Percentiles rank a stretch among this genome's conserved stretches.
These are phyloP conservation scores for Aegithalos caudatus DNA, from an alignment of 2,113 vertebrate species.

Conservation along the genomic window DNA sequence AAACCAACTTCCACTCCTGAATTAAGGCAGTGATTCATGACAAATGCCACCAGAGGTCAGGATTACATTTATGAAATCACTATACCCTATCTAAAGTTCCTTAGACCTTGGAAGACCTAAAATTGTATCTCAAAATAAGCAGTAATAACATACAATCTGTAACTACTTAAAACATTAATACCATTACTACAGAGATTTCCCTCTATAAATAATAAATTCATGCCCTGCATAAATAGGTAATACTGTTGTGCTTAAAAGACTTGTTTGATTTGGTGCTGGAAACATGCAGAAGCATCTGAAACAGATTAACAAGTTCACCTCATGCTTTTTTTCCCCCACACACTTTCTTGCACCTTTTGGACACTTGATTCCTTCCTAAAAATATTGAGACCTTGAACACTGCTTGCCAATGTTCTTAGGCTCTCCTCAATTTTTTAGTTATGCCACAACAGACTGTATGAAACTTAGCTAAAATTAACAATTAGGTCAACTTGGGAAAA, in stretches of 20 bases:
- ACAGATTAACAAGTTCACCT: neutral
- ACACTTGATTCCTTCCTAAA: neutral
- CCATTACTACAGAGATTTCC: neutral
- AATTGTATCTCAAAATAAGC: neutral
- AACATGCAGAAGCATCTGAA: neutral
- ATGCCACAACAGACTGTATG: neutral
- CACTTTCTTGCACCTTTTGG: neutral
- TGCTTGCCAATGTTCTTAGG: neutral
- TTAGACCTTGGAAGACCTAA: neutral
- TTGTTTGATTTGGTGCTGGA: neutral
- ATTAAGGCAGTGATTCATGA: neutral
- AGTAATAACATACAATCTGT: neutral
- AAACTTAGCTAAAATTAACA: neutral
- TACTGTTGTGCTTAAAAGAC: neutral
- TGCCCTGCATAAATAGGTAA: neutral
- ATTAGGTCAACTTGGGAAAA: neutral
- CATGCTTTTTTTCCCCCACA: neutral
- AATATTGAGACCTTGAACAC: neutral
- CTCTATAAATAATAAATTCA: neutral
- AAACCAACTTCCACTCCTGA: neutral
- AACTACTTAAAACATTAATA: neutral
- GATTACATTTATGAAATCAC: neutral
- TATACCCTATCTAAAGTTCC: neutral
- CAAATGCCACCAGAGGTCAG: constrained; percentile 32
- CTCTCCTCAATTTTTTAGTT: neutral